Evolutionary conservation across 2,888 invertebrate species (phyloP).

Genomic region (Drosophila mulleri): DNA sequence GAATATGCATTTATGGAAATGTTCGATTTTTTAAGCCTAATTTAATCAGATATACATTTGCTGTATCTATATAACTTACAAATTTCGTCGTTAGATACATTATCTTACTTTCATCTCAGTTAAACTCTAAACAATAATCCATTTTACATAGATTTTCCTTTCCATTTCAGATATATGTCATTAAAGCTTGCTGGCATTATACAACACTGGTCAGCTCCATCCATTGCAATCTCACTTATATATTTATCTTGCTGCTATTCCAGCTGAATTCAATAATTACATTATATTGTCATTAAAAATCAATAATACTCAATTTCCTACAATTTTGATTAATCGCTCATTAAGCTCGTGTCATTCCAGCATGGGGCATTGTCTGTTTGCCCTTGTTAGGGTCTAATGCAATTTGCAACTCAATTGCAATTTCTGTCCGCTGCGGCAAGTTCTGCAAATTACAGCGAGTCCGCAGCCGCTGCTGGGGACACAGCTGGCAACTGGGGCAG

Average conservation of each 20-base stretch:
- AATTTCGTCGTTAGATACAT: background rate
- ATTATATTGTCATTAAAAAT: background rate
- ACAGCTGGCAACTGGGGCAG: background rate
- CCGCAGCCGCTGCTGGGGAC: conserved; percentile 10
- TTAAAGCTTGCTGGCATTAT: background rate
- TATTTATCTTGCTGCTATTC: background rate
- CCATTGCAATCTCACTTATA: background rate
- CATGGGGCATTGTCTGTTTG: conserved; percentile 32
- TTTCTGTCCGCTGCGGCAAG: conserved; percentile 29
- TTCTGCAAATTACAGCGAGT: conserved; percentile 17
- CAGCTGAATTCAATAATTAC: background rate
- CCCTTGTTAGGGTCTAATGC: conserved; percentile 39
- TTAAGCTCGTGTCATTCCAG: conserved; percentile 16
- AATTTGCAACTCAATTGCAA: conserved; percentile 42
- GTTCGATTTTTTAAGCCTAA: background rate
- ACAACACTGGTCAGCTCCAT: background rate
- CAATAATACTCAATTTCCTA: background rate
- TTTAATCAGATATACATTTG: background rate
- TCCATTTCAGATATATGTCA: background rate
- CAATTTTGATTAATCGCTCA: conserved; percentile 5
- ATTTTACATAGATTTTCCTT: background rate
- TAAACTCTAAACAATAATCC: background rate
- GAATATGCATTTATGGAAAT: too few relatives aligned
- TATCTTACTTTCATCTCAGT: background rate
- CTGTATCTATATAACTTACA: background rate